Conservation (phyloP, 1,140 invertebrate genomes). For the Drosophila neocordata region DNA sequence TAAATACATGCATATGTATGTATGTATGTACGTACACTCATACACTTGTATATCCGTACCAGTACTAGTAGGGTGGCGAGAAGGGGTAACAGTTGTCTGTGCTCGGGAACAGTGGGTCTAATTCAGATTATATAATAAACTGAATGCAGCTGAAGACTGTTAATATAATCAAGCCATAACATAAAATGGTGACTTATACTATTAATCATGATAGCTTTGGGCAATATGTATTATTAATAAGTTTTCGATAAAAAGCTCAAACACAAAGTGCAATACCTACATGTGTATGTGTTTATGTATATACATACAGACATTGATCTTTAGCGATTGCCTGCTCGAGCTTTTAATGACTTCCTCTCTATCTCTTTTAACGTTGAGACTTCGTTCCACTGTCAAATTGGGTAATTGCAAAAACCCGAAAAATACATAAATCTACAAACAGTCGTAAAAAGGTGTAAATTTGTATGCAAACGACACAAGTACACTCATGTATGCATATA, state of each 20-base stretch:
- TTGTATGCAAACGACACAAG: constrained; percentile 68
- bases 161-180: no score
- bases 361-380: constrained; percentile 8
- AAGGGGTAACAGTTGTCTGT: no score
- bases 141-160: constrained; percentile 3
- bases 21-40: background rate
- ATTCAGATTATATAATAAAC: constrained; percentile 6
- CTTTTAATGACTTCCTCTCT: constrained; percentile 15
- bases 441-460: constrained; percentile 72
- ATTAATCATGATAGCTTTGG: constrained; percentile 5
- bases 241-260: background rate
- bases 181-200: no score
- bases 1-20: background rate
- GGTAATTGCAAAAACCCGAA: constrained; percentile 59
- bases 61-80: no score
- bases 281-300: background rate
- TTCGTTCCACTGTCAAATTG: constrained; percentile 59
- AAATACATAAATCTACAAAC: constrained; percentile 52
- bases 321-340: constrained; percentile 10
- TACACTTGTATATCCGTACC: no score
- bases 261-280: constrained; percentile 33
- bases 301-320: no score
- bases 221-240: background rate
- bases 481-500: constrained; percentile 4
- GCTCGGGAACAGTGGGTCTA: background rate